Conservation (phyloP, 2,797 vertebrate genomes). For the Muscicapa comitata region DNA sequence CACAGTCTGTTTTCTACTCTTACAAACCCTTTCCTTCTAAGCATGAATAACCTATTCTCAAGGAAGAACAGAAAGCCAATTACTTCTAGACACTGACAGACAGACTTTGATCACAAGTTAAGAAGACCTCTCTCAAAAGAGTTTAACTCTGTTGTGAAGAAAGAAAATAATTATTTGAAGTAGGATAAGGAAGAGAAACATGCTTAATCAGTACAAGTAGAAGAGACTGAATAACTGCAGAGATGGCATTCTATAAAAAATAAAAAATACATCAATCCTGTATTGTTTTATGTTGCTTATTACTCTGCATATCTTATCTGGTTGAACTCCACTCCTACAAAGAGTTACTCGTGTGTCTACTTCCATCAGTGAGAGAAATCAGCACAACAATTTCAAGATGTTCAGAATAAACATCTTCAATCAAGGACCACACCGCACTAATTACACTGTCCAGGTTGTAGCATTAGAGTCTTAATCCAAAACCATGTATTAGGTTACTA, state of each 20-base stretch:
- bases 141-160: background rate
- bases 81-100: background rate
- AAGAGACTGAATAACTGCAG: background rate
- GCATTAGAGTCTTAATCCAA: background rate
- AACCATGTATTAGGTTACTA: background rate
- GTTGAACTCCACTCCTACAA: background rate
- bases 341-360: background rate
- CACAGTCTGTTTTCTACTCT: background rate
- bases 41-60: background rate
- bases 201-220: background rate
- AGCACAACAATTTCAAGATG: background rate
- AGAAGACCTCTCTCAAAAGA: background rate
- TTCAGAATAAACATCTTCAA: background rate
- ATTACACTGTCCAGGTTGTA: background rate
- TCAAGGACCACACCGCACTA: background rate
- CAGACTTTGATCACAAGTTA: background rate
- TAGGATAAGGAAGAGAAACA: background rate
- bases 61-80: background rate
- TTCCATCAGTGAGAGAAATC: background rate
- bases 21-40: background rate
- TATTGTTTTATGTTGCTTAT: background rate
- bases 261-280: background rate
- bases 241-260: background rate
- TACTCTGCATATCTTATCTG: background rate
- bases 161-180: background rate